Evolutionary conservation across 2,888 invertebrate genomes (phyloP), one percentile per base, ranked within the genome.

Genomic region (Zhuqinia jingwanae): DNA sequence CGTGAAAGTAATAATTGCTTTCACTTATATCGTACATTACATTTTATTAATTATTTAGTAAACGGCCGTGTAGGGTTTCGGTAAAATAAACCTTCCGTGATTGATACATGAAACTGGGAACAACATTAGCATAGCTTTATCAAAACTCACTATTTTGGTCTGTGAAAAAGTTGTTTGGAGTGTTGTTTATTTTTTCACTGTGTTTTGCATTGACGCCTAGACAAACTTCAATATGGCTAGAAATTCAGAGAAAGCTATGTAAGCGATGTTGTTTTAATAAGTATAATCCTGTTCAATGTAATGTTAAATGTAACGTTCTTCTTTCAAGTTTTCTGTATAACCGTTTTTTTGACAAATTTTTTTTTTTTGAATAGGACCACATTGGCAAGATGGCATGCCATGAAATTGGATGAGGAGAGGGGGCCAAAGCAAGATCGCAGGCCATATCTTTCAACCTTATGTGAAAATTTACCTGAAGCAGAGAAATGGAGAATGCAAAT

Each of bases 401-500:
- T 98, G 42, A 99, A 99, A 92, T 95, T 97, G 87, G 97, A 97
- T 73, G 98, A 97, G 92, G 93, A 92, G 53, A 90, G 90, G 79
- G 92, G 92, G 45, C 94, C 94, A 90, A 95, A 96, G 88, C 95
- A 96, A 91, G 97, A 97, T 92, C 94, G 98, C 0, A 94, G 99
- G 65, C 99, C 99, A 0, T 98, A 97, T 92, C 93, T 99, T 65
- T 99, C 99, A 0, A 97, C 98, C 0, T 98, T 99, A 92, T 99
- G 99, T 93, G 95, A 95, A 90, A 97, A 97, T 92, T 92, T 99
- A 50, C 95, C 95, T 53, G 97, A 97, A 92, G 97, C 98, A 47
- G 99, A 99, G 92, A 98, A 97, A 93, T 99, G 98, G 96, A 94
- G 99, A 89, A 94, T 98, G 92, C 99, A 99, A 92, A 98, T 99